A percentile compares a stretch with the other conserved stretches of the same genome.
These are phyloP conservation scores for Phalacrocorax brasilianus DNA, from an alignment of 2,113 vertebrate genomes.

Conservation along the genomic window DNA sequence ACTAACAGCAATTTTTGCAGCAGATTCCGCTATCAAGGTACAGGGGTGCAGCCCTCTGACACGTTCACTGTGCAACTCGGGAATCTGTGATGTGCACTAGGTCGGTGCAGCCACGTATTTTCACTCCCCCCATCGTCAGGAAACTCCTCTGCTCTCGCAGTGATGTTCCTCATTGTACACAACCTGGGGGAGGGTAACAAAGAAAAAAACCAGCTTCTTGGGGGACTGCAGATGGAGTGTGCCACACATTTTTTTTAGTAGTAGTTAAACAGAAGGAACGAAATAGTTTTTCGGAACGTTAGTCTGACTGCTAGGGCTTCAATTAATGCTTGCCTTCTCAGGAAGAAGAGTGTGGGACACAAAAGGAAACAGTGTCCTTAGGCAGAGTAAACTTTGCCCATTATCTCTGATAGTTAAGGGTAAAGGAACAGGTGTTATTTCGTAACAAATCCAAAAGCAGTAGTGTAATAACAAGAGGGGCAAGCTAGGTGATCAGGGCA, in stretches of 20 bases:
- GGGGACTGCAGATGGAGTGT: neutral
- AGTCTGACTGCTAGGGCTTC: neutral
- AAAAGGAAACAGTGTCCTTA: neutral
- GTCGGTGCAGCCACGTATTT: fast-evolving
- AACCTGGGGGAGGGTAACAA: neutral
- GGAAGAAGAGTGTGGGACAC: neutral
- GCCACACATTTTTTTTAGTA: neutral
- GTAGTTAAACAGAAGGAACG: neutral
- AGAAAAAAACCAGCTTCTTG: neutral
- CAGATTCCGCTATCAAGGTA: fast-evolving
- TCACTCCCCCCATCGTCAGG: neutral
- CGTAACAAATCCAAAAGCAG: neutral
- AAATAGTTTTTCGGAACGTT: neutral
- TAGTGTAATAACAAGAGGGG: neutral
- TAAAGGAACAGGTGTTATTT: neutral
- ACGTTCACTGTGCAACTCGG: fast-evolving
- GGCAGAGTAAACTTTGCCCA: neutral
- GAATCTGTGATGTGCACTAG: fast-evolving
- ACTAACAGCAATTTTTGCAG: neutral
- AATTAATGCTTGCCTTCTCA: neutral
- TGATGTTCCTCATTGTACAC: neutral
- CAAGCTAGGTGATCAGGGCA: neutral
- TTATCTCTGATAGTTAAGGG: neutral
- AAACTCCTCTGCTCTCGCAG: neutral
- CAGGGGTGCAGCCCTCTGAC: neutral